Conservation (phyloP, 2,113 vertebrate species). For the Xiphophorus maculatus region DNA sequence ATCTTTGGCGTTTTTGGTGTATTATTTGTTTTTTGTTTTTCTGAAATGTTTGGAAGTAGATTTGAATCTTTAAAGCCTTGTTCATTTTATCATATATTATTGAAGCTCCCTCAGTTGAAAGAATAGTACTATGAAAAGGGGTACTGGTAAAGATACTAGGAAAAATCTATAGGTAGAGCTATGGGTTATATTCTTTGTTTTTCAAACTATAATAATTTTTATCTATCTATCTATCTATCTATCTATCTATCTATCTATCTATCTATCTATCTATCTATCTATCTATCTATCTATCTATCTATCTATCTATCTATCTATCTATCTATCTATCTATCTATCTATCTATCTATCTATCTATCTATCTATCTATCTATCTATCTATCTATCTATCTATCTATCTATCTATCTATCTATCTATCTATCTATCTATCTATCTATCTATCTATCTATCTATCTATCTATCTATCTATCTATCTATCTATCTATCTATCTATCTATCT, state of each 20-base stretch:
- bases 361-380: no score
- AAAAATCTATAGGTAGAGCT: not conserved
- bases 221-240: constrained; percentile 12
- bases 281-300: no score
- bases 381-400: not conserved
- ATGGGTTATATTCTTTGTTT: no score
- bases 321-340: no score
- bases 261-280: no score
- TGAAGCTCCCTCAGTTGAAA: not conserved
- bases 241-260: constrained; percentile 1
- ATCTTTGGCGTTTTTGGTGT: no score
- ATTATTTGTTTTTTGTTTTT: not conserved
- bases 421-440: constrained; percentile 1
- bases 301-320: no score
- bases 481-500: no score
- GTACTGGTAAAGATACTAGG: not conserved
- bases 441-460: no score
- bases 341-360: no score
- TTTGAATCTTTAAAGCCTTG: not conserved
- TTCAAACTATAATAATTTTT: no score
- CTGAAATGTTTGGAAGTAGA: not conserved
- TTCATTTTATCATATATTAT: not conserved
- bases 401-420: constrained; percentile 5
- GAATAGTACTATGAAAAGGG: not conserved
- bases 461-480: no score